phyloP scores from a whole-genome alignment of 2,888 invertebrate species.

The Nyleta sp. region DNA sequence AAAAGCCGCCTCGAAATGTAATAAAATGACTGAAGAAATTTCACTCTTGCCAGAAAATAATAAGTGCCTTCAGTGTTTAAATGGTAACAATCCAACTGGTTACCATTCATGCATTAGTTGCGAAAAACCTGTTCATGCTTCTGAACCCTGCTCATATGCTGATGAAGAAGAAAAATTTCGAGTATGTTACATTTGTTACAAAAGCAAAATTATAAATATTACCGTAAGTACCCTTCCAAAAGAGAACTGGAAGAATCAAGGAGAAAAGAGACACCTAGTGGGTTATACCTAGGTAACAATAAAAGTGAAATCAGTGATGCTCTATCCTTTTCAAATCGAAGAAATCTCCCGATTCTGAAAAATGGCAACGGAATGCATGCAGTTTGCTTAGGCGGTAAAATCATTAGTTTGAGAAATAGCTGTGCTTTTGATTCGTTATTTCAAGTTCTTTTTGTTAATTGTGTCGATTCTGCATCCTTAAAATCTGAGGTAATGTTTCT shows the following conservation, averaged over 20 bases:
- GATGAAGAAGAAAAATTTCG: background rate
- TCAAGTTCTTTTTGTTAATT: constrained; percentile 2
- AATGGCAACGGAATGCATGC: background rate
- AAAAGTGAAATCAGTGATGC: background rate
- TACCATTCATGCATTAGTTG: constrained; percentile 13
- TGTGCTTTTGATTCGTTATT: constrained; percentile 16
- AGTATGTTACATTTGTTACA: background rate
- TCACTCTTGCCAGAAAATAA: too few species aligned
- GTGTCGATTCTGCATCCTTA: background rate
- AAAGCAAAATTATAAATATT: background rate
- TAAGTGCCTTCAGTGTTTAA: background rate
- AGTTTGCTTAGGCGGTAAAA: background rate
- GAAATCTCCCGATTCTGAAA: background rate
- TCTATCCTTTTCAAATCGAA: background rate
- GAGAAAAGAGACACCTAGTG: background rate
- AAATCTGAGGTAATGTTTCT: constrained; percentile 2
- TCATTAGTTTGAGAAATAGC: background rate
- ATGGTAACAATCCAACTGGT: constrained; percentile 7
- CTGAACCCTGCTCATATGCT: constrained; percentile 10
- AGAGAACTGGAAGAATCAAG: constrained; percentile 19
- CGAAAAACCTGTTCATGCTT: constrained; percentile 2
- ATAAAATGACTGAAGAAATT: background rate
- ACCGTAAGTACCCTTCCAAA: background rate
- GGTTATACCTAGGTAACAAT: constrained; percentile 13
- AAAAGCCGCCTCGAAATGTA: background rate